These are phyloP conservation scores for Odontocolon sp. DNA, from an alignment of 2,888 invertebrate genomes.

Conservation along the genomic window DNA sequence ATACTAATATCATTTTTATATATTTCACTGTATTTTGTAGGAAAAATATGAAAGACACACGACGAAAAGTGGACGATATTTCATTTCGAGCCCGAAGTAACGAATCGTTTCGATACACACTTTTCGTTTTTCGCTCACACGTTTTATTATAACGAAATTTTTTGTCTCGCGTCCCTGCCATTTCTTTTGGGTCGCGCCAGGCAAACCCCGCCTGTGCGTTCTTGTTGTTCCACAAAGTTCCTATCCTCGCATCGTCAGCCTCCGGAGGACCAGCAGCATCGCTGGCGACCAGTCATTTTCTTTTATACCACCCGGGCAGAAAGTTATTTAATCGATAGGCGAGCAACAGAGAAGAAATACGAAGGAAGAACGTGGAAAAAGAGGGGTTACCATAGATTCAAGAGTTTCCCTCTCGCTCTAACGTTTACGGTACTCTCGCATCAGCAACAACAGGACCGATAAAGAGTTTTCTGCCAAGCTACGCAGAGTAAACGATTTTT, in stretches of 20 bases:
- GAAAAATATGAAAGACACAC: too few relatives aligned
- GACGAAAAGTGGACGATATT: too few relatives aligned
- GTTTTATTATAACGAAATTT: neutral
- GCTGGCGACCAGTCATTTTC: slow-evolving; percentile 8
- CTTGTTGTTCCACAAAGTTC: neutral
- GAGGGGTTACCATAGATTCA: neutral
- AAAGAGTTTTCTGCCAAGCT: slow-evolving; percentile 11
- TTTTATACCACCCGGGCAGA: slow-evolving; percentile 9
- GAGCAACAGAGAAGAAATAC: neutral
- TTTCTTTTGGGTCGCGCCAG: neutral
- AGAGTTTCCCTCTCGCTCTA: neutral
- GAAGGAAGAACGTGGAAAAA: neutral
- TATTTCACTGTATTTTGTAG: too few relatives aligned
- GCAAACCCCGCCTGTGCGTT: neutral
- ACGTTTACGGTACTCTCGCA: slow-evolving; percentile 3
- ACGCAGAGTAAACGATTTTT: slow-evolving; percentile 22
- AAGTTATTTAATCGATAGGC: slow-evolving; percentile 26
- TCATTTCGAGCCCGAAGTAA: too few relatives aligned
- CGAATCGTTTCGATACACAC: too few relatives aligned
- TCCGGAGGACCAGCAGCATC: neutral
- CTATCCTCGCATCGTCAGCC: neutral
- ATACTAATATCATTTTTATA: too few relatives aligned
- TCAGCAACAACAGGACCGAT: slow-evolving; percentile 7
- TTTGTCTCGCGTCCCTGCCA: neutral
- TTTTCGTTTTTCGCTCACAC: neutral